Percentiles rank a stretch among this genome's conserved stretches.
These are phyloP conservation scores for Sebastes alutus DNA, from an alignment of 2,797 vertebrate species.

Conservation along the genomic window DNA sequence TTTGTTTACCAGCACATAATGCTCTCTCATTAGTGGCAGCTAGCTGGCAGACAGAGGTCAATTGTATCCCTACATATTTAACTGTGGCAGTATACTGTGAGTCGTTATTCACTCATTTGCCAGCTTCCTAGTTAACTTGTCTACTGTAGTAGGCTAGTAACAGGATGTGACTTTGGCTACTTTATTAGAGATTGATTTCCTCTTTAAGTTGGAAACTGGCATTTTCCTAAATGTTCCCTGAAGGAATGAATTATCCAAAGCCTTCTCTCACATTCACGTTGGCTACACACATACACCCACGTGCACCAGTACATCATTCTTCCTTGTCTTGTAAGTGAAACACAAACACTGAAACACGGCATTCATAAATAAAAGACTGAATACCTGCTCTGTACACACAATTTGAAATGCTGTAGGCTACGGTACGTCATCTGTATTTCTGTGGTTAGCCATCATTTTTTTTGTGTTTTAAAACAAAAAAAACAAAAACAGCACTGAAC, in stretches of 20 bases:
- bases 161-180: slow-evolving; percentile 31
- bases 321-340: slow-evolving; percentile 21
- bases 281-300: background rate
- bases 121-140: slow-evolving; percentile 1
- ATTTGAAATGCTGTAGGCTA: slow-evolving; percentile 18
- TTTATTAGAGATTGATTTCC: slow-evolving; percentile 52
- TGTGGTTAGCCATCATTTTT: slow-evolving; percentile 18
- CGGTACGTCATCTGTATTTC: slow-evolving; percentile 9
- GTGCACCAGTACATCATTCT: background rate
- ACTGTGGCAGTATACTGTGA: background rate
- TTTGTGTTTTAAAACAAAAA: background rate
- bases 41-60: slow-evolving; percentile 38
- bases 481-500: background rate
- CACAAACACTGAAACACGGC: slow-evolving; percentile 9
- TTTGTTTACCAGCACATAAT: slow-evolving; percentile 11
- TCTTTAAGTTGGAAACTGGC: slow-evolving; percentile 31
- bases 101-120: slow-evolving; percentile 10
- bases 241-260: slow-evolving; percentile 23
- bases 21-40: slow-evolving; percentile 25
- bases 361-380: slow-evolving; percentile 38
- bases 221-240: slow-evolving; percentile 51
- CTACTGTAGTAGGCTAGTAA: background rate
- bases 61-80: slow-evolving; percentile 18
- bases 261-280: background rate
- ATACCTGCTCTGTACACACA: slow-evolving; percentile 1